Evolutionary conservation across 2,113 vertebrate genomes (phyloP), one percentile per base, ranked within the genome.

Genomic region (Galemys pyrenaicus): DNA sequence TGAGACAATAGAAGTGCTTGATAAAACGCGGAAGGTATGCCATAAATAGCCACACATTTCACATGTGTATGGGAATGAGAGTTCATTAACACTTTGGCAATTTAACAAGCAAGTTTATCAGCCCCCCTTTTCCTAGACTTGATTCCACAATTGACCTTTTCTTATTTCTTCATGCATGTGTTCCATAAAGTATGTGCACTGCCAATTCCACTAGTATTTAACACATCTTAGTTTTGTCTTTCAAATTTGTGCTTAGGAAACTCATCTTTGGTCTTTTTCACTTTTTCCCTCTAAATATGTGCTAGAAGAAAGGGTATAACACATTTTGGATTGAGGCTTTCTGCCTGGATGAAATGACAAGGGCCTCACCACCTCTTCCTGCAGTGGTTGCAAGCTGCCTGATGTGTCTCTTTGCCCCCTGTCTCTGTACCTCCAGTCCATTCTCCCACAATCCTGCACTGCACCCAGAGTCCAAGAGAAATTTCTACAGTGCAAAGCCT

Each of bases 1-100:
- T 44, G 44, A 44, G 44, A 44, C 44, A 44, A 44, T 44, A 44
- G 44, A 44, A 5, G 5, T 35, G 26, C 10, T 2, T 35, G 24
- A 26, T 16, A 30, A 80, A 75, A 37, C 19, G 6, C 3, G 32
- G 41, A 9, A 67, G 13, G 20, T 74, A 9, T 17, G 16, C 30
- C 2, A 24, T 26, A 13, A 22, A 17, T 11, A 17, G 5, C 15
- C 49, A 13, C 49, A 51, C 15, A 56, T 4, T 8, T 71, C 2
- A 0, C 15, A 3, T 5, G 0, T 16, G 2, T 1, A 0, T 1
- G 16, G 37, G 28, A n/a, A 32, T 35, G 37, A 58, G 6, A 30
- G 9, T 4, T 11, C 13, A 10, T 3, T 4, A 3, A 26, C 32
- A 35, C 71, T 1, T 1, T 22, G 9, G 17, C 6, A 60, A 74